These are phyloP conservation scores for Parnassius apollo DNA, from an alignment of 2,888 invertebrate species.

Conservation along the genomic window DNA sequence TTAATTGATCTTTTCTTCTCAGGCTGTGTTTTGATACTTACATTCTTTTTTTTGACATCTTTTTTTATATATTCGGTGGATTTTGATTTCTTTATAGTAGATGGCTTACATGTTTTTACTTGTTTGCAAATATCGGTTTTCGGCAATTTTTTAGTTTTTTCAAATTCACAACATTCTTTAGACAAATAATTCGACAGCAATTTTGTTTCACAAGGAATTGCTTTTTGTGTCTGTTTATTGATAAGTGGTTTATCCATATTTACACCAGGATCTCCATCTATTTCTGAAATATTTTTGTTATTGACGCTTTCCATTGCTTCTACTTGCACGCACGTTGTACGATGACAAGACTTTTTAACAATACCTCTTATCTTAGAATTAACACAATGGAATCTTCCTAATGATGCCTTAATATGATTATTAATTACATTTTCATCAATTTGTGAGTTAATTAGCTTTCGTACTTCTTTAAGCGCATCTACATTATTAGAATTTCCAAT, in stretches of 20 bases:
- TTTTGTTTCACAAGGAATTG: conserved; percentile 6
- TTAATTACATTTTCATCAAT: neutral
- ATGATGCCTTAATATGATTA: neutral
- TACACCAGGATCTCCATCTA: neutral
- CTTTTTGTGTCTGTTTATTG: conserved; percentile 8
- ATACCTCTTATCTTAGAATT: conserved; percentile 16
- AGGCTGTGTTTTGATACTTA: neutral
- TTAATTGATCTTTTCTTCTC: neutral
- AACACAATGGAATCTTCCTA: neutral
- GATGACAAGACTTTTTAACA: conserved; percentile 27
- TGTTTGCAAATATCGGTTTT: neutral
- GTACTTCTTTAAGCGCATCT: neutral
- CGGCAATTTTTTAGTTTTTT: conserved; percentile 10
- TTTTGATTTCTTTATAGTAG: neutral
- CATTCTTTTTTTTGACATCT: neutral
- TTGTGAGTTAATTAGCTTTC: neutral
- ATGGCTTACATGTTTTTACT: neutral
- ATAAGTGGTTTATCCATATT: neutral
- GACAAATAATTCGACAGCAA: conserved; percentile 5
- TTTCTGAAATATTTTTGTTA: neutral
- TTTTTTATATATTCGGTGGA: neutral
- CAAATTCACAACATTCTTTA: conserved; percentile 17
- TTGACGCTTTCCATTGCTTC: conserved; percentile 19
- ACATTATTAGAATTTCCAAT: neutral
- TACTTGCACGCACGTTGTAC: conserved; percentile 27